phyloP scores from a whole-genome alignment of 2,888 invertebrate species.

The Yponomeuta evonymella region DNA sequence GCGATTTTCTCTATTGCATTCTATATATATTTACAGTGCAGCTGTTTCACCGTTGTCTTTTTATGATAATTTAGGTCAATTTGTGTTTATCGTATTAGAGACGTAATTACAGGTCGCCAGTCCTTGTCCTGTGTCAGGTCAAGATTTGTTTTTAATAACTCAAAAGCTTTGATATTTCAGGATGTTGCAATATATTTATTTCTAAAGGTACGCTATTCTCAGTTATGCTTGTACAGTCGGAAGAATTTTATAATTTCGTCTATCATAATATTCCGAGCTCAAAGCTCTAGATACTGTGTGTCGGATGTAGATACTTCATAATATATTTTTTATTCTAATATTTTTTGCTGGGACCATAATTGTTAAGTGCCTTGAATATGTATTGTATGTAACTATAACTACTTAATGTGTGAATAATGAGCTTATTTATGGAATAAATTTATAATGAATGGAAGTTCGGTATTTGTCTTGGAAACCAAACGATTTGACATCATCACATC shows the following conservation, averaged over 20 bases:
- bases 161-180: no score
- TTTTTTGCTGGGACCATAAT: slow-evolving; percentile 67
- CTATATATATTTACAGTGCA: slow-evolving; percentile 8
- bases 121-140: neutral
- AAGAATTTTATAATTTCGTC: no score
- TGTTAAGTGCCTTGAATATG: slow-evolving; percentile 60
- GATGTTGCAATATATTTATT: neutral
- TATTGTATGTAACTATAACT: slow-evolving; percentile 34
- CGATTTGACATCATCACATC: slow-evolving; percentile 42
- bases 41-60: slow-evolving; percentile 13
- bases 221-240: no score
- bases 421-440: slow-evolving; percentile 38
- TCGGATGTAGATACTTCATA: no score
- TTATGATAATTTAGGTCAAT: slow-evolving; percentile 7
- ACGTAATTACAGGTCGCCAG: no score
- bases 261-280: no score
- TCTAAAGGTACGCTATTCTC: neutral
- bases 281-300: no score
- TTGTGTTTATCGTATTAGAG: neutral
- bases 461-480: slow-evolving; percentile 4
- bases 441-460: slow-evolving; percentile 35
- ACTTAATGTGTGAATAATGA: slow-evolving; percentile 50
- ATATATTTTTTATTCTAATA: slow-evolving; percentile 21
- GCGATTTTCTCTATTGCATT: neutral
- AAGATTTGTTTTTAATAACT: neutral